Base-by-base conservation (phyloP, 2,113 vertebrate genomes). In the Turdus rufiventris region DNA sequence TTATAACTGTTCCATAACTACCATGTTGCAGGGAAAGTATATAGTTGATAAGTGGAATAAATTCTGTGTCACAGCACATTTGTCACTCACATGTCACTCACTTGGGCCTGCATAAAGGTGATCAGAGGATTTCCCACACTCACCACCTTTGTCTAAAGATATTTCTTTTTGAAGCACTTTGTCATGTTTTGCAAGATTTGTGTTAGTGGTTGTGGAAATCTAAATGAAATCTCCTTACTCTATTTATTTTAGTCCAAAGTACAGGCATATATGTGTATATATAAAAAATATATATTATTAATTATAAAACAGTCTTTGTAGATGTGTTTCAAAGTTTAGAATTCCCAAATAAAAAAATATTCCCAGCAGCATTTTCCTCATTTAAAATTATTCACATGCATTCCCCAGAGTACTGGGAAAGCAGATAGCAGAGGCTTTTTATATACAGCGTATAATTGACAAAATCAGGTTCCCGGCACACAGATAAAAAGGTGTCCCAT, bases 331-430 rank as follows among this genome's bases (percentile, higher is more conserved):
- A 66, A 72, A 72, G 28, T 76, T 89, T 73, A 89, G 48, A 63
- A 71, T 78, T 91, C 60, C 47, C 68, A 92, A 96, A 93, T 91
- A 96, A 91, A 97, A 85, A 56, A 87, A 82, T 88, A 88, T 88
- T 95, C 93, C 89, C 89, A 94, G 65, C 8, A 89, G 87, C 36
- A 62, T 95, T 88, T 96, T 75, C 62, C 67, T 79, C 23, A 33
- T 95, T 94, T 91, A 88, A 93, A 88, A 91, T 78, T 76, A 95
- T 89, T 94, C 82, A 50, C 62, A 26, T 18, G 25, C 24, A 23
- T 95, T 95, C 93, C 75, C 88, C 51, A 63, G 93, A 82, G 94
- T 76, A 76, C 81, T 48, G 28, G 42, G 88, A 91, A 82, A 88
- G 91, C 62, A 96, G 91, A 89, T 65, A 95, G 89, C 58, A 87